These are phyloP conservation scores for Diphyllodes magnificus DNA, from an alignment of 2,113 vertebrate species.

Conservation along the genomic window DNA sequence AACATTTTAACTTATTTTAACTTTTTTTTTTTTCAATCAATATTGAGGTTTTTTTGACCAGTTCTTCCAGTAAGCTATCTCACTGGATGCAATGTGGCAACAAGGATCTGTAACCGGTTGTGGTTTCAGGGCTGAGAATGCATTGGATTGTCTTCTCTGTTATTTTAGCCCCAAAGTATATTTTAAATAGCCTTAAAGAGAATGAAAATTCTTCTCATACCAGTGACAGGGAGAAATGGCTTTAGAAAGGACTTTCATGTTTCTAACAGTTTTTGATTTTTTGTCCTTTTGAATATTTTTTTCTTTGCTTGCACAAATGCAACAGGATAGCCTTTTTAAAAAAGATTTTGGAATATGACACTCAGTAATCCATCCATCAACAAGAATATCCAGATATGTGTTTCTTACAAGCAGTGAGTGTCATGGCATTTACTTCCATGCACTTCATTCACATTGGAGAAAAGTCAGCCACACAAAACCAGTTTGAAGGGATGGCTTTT, in stretches of 20 bases:
- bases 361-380: neutral
- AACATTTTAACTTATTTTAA: neutral
- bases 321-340: slow-evolving; percentile 17
- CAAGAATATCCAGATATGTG: neutral
- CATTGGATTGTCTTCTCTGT: slow-evolving; percentile 62
- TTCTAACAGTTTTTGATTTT: slow-evolving; percentile 63
- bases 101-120: slow-evolving; percentile 39
- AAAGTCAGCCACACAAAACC: slow-evolving; percentile 9
- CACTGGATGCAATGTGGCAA: neutral
- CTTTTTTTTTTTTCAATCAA: neutral
- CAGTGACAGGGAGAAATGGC: slow-evolving; percentile 50
- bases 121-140: slow-evolving; percentile 63
- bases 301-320: slow-evolving; percentile 42
- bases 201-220: slow-evolving; percentile 74
- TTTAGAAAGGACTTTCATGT: slow-evolving; percentile 69
- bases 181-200: slow-evolving; percentile 74
- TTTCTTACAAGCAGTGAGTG: neutral
- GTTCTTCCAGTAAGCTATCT: slow-evolving; percentile 53
- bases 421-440: neutral
- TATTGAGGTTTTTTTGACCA: neutral
- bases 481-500: neutral
- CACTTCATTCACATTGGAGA: slow-evolving; percentile 1
- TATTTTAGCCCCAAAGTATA: slow-evolving; percentile 73
- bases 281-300: slow-evolving; percentile 36
- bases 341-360: slow-evolving; percentile 9